phyloP scores from a whole-genome alignment of 1,140 invertebrate genomes.

The Macrostomum lignano region DNA sequence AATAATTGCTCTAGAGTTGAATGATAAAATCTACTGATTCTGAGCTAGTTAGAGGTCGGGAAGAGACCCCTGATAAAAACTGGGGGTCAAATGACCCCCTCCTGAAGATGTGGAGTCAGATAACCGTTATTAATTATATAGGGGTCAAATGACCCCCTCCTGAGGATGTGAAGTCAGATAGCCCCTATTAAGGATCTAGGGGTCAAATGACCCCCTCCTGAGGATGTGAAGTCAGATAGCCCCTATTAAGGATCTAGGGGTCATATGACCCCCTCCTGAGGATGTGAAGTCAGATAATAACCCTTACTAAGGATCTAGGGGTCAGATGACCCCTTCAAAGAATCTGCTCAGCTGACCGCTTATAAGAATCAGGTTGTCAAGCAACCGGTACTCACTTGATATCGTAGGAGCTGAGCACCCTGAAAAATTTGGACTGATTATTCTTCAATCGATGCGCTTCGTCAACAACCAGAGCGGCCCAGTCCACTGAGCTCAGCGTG shows the following conservation, averaged over 20 bases:
- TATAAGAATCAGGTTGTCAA: no score
- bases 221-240: constrained; percentile 68
- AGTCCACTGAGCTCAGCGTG: constrained; percentile 80
- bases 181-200: not conserved
- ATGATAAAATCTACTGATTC: not conserved
- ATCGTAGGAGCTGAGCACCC: constrained; percentile 48
- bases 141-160: not conserved
- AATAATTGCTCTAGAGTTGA: constrained; percentile 4
- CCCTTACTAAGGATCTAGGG: no score
- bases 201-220: not conserved
- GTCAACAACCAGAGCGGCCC: constrained; percentile 89
- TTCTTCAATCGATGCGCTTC: constrained; percentile 94
- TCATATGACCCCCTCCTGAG: not conserved
- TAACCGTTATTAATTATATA: not conserved
- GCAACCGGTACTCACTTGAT: no score
- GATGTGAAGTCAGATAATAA: constrained; percentile 98
- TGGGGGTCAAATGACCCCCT: not conserved
- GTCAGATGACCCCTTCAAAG: no score
- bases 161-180: no score
- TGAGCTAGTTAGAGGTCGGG: not conserved
- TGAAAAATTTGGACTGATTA: constrained; percentile 62
- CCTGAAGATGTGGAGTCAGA: not conserved
- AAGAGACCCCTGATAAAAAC: not conserved
- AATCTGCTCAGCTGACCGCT: no score
- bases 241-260: not conserved